Conservation (phyloP, 2,797 vertebrate genomes). For the Myotis pilosus region DNA sequence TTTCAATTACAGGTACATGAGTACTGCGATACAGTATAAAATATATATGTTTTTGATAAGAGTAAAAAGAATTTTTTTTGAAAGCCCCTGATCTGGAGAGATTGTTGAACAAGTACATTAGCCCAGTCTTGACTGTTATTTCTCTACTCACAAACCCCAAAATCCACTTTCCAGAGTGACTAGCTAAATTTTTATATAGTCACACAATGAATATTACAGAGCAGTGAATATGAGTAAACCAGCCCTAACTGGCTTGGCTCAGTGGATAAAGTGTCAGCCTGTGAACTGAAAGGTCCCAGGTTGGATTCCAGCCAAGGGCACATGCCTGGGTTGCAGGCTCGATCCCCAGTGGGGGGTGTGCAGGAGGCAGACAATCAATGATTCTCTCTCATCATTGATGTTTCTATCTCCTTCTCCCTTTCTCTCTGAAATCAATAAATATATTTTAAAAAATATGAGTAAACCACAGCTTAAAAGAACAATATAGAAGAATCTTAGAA, state of each 20-base stretch:
- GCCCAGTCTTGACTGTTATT: neutral
- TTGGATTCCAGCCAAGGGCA: no score
- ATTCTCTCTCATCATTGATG: no score
- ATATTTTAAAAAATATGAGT: neutral
- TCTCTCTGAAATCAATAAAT: no score
- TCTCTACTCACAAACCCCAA: neutral
- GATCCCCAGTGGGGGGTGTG: no score
- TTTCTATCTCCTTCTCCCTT: no score
- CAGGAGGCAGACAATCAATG: no score
- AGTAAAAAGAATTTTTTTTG: neutral
- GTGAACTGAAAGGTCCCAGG: no score
- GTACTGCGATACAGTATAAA: neutral
- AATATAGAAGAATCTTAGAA: neutral
- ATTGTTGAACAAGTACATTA: neutral
- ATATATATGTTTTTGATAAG: neutral
- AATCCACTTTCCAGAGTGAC: neutral
- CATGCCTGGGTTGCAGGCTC: no score
- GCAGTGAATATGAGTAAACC: neutral
- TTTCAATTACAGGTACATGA: neutral
- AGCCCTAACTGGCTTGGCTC: neutral
- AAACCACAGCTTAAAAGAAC: neutral
- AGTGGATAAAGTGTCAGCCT: no score
- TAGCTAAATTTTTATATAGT: neutral
- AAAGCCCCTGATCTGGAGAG: neutral
- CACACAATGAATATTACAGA: neutral